Evolutionary conservation across 2,113 vertebrate species (phyloP), one percentile per base, ranked within the genome.

Genomic region (Gorsachius goisagi): DNA sequence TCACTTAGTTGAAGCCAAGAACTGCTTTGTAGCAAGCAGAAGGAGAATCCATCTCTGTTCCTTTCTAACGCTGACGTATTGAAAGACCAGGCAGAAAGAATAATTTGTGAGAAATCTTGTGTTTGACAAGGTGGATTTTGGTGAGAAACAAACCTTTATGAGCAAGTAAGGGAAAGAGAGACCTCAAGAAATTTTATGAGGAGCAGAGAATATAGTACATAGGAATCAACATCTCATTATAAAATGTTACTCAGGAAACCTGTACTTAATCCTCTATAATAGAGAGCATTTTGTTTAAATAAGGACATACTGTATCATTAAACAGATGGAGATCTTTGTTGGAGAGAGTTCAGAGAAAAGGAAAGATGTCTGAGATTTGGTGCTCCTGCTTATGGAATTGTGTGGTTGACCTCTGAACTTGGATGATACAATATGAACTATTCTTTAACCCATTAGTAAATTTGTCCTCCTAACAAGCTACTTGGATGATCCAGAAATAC

Each of bases 241-340:
- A 76, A 92, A 93, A 83, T 53, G 75, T 92, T 94, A 89, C 86
- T 93, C 47, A 44, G 81, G 90, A 95, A 92, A 93, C 74, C 76
- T 93, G 60, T 74, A 78, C 62, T 92, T 95, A 83, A 84, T 87
- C 64, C 24, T 95, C 63, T 95, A 13, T 84, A 63, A 63, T 60
- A 86, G 55, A 84, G 30, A 88, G 50, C 12, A 55, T 82, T 93
- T 87, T 85, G 39, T 85, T 93, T 93, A 87, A 94, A 79, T 92
- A 88, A 91, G 87, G 56, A 85, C 63, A 75, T 85, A 68, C 59
- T 47, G 24, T 85, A 32, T 86, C 26, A 85, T 89, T 90, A 88
- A 81, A 47, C 60, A 72, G 64, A 78, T 90, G 85, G 78, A 90
- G 82, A 89, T 81, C 33, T 89, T 89, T 93, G 59, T 67, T 94